A percentile compares a stretch with the other conserved stretches of the same genome.
These are phyloP conservation scores for Acanthisitta chloris DNA, from an alignment of 2,113 vertebrate species.

Conservation along the genomic window DNA sequence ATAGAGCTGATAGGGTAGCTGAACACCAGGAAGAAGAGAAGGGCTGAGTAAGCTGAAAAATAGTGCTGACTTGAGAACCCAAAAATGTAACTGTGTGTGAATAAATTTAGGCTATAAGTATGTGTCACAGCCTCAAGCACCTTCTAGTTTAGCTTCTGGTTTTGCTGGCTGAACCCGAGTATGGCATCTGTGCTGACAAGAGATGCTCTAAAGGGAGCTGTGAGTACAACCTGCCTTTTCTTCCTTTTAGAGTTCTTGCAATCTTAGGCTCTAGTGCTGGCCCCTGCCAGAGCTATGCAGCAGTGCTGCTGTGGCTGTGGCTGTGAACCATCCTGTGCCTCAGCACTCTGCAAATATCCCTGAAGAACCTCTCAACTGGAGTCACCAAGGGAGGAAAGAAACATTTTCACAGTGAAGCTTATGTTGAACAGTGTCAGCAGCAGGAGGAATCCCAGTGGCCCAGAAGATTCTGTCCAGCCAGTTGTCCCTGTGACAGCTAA, in stretches of 20 bases:
- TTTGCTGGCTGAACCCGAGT: not conserved
- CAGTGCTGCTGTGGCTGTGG: not conserved
- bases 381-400: not conserved
- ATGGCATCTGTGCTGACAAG: rapidly evolving
- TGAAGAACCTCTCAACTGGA: not conserved
- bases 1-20: not conserved
- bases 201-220: not conserved
- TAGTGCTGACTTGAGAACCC: not conserved
- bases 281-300: not conserved
- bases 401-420: rapidly evolving
- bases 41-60: not conserved
- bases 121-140: not conserved
- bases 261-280: rapidly evolving
- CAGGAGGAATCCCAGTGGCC: not conserved
- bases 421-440: not conserved
- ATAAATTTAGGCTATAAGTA: not conserved
- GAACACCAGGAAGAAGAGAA: not conserved
- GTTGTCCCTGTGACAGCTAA: not conserved
- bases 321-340: not conserved
- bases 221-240: not conserved
- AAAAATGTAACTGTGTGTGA: not conserved
- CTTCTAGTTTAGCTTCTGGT: not conserved
- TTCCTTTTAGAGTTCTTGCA: rapidly evolving
- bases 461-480: not conserved
- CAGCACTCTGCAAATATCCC: not conserved